phyloP scores from a whole-genome alignment of 1,140 invertebrate genomes.

The Apis dorsata region DNA sequence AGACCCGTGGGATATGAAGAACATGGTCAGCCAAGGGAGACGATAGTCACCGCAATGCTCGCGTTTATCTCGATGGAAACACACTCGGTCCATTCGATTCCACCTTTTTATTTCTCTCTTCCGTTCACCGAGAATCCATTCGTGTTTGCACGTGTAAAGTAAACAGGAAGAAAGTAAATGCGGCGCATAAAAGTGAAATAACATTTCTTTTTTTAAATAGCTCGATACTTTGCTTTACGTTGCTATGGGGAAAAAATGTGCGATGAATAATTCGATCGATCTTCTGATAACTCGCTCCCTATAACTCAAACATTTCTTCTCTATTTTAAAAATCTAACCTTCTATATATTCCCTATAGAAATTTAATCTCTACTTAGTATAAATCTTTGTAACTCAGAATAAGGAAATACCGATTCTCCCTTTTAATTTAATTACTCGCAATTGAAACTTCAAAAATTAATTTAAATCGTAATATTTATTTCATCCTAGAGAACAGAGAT shows the following conservation, averaged over 20 bases:
- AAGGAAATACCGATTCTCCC: too few relatives aligned
- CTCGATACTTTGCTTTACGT: neutral
- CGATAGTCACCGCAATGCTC: constrained; percentile 52
- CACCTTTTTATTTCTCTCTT: neutral
- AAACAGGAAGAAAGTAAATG: constrained; percentile 6
- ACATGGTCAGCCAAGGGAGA: constrained; percentile 50
- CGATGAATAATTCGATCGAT: neutral
- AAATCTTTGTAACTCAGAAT: too few relatives aligned
- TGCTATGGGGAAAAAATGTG: neutral
- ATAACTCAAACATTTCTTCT: neutral
- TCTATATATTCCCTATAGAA: too few relatives aligned
- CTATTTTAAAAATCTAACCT: neutral
- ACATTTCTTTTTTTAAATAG: neutral
- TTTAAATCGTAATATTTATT: neutral
- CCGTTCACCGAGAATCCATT: neutral
- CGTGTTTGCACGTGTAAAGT: constrained; percentile 25
- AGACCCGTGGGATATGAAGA: constrained; percentile 50
- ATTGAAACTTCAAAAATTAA: neutral
- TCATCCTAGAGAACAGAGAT: too few relatives aligned
- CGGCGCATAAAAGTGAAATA: neutral
- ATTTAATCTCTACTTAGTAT: too few relatives aligned
- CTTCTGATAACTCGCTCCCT: neutral
- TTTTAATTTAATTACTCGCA: too few relatives aligned
- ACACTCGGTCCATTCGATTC: constrained; percentile 18
- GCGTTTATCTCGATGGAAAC: constrained; percentile 53